Conservation (phyloP, 2,888 invertebrate species). For the Eudasyphora cyanicolor region DNA sequence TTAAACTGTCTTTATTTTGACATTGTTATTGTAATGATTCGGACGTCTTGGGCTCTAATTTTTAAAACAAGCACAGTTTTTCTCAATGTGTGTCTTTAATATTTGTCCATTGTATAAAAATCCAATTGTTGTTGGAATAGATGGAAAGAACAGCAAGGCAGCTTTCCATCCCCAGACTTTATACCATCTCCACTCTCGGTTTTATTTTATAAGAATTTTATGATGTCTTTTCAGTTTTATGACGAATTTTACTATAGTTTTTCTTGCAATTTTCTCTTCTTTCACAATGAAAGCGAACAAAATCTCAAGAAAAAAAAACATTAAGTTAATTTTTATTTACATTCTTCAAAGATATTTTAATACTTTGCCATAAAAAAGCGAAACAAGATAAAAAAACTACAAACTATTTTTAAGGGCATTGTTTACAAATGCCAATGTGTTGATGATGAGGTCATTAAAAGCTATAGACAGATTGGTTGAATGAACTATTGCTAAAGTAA, state of each 20-base stretch:
- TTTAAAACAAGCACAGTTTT: background rate
- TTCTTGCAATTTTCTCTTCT: background rate
- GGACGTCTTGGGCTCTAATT: background rate
- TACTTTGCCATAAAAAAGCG: background rate
- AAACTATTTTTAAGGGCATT: background rate
- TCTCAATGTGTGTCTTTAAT: background rate
- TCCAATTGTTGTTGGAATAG: background rate
- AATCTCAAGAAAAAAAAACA: background rate
- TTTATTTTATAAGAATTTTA: conserved; percentile 23
- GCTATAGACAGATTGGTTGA: too few relatives aligned
- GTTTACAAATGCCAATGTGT: background rate
- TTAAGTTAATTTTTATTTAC: background rate
- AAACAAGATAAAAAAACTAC: background rate
- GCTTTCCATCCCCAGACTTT: background rate
- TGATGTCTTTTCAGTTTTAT: background rate
- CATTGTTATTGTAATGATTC: conserved; percentile 16
- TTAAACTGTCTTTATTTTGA: too few relatives aligned
- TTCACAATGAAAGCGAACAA: background rate
- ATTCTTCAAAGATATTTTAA: conserved; percentile 9
- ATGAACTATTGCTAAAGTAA: too few relatives aligned
- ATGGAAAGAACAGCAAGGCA: background rate
- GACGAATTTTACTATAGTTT: background rate
- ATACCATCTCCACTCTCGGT: background rate
- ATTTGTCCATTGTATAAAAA: too few relatives aligned
- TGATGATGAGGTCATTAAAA: background rate